Evolutionary conservation across 2,888 invertebrate genomes (phyloP), one percentile per base, ranked within the genome.

Genomic region (Rhagonycha fulva): DNA sequence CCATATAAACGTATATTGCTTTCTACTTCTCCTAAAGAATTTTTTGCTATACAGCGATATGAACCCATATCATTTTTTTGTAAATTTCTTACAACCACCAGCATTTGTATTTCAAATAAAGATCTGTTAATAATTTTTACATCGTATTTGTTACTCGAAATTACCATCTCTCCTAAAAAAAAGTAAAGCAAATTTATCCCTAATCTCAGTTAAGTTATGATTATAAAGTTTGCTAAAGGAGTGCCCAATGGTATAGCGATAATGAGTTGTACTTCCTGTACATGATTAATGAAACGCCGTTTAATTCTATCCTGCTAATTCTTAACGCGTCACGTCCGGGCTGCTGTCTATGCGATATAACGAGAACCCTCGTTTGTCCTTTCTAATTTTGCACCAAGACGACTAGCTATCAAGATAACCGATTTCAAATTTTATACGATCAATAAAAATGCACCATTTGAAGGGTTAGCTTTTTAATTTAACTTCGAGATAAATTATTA

Each of bases 1-100:
- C 97, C 96, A 87, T 96, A 96, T 71, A 97, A 89, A 80, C 96
- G 91, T 84, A 97, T 96, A 84, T 93, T 93, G 88, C 95, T 95
- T 86, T 96, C 96, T 19, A 95, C 95, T 87, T 96, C 96, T 0
- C 96, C 96, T 3, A 96, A 90, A 0, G 95, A 94, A 88, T 95
- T 96, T 87, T 95, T 95, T 30, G 96, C 96, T 76, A 95, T 94
- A 86, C 97, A 97, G 71, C 93, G 90, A 88, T 96, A 97, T 0
- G 94, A 93, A 26, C 96, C 96, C 9, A 94, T 92, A 85, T 96
- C 96, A 47, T 91, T 90, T 76, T 91, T 89, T 79, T 94, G 93
- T 81, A 97, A 90, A 82, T 92, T 91, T 67, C 93, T 90, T 80
- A 97, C 94, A 71, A 92, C 94, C 83, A 96, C 90, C 68, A 91